phyloP scores from a whole-genome alignment of 2,888 invertebrate genomes.

The Dugesia japonica region DNA sequence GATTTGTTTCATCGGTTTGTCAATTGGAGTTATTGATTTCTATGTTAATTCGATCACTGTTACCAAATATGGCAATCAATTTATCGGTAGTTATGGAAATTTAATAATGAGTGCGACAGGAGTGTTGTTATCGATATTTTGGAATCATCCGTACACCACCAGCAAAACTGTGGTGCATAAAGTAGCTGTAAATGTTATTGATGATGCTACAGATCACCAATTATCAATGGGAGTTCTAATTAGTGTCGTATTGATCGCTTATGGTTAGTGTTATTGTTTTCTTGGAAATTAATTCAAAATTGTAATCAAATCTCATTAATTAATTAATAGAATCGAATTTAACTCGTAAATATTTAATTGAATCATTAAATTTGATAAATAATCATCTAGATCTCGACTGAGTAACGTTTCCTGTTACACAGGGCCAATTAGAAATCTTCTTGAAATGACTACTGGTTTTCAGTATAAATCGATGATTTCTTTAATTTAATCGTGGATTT shows the following conservation, averaged over 20 bases:
- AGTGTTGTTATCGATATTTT: neutral
- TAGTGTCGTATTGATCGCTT: constrained; percentile 4
- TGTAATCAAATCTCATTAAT: too few species aligned
- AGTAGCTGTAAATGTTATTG: neutral
- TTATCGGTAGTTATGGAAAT: neutral
- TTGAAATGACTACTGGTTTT: too few species aligned
- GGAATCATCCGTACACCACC: constrained; percentile 26
- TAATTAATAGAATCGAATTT: too few species aligned
- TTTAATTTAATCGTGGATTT: too few species aligned
- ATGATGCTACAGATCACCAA: neutral
- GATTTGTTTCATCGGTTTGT: neutral
- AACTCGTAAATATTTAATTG: too few species aligned
- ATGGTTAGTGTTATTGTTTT: constrained; percentile 10
- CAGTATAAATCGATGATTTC: too few species aligned
- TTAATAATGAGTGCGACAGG: neutral
- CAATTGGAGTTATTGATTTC: neutral
- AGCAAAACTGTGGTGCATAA: constrained; percentile 3
- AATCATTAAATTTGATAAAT: too few species aligned
- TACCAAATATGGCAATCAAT: neutral
- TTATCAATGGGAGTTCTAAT: constrained; percentile 5
- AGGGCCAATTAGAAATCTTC: too few species aligned
- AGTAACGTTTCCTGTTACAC: too few species aligned
- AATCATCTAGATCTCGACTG: too few species aligned
- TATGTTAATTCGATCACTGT: neutral
- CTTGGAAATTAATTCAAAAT: neutral